Base-by-base conservation (phyloP, 1,140 invertebrate genomes). In the Argopecten irradians region DNA sequence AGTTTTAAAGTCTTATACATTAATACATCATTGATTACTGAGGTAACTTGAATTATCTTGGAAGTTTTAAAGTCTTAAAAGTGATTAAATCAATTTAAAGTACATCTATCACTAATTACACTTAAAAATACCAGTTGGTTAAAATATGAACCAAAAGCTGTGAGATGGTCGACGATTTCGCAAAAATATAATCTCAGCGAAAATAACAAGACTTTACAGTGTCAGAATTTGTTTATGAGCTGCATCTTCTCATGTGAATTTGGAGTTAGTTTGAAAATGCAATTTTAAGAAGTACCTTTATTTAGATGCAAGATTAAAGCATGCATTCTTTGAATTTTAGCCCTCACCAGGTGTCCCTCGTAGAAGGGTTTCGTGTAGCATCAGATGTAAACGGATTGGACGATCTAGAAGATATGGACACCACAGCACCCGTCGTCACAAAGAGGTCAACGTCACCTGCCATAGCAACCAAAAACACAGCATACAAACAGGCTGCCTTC, bases 351-450 rank as follows among this genome's bases (percentile, higher is more conserved):
- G 90, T 88, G 87, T 89, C 90, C 39, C 87, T 91, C 32, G 87
- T 93, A 9, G 92, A 92, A 55, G 91, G 92, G 5, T 94, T 93
- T 86, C 88, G 89, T 7, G 85, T 93, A 55, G 90, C 91, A 43
- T 87, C 88, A 32, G 90, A 90, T 9, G 39, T 85, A 28, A 91
- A 92, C 87, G 89, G 88, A 32, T 83, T 87, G 8, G 87, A 91
- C 8, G 91, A 89, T 11, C 89, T 86, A 34, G 94, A 94, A 88
- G 94, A 91, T n/a, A 94, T 94, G 94, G 94, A 94, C 87, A 93
- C 92, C 9, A 91, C 93, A 35, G 86, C 88, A 7, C 87, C 90
- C 0, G 88, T 89, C 41, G 91, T 93, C 71, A 92, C 92, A 39
- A 91, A 91, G 83, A 89, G 92, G 86, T 92, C 93, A 16, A 92